A percentile compares a stretch with the other conserved stretches of the same genome.
These are phyloP conservation scores for Pristionchus maxplancki DNA, from an alignment of 2,888 invertebrate species.

Conservation along the genomic window DNA sequence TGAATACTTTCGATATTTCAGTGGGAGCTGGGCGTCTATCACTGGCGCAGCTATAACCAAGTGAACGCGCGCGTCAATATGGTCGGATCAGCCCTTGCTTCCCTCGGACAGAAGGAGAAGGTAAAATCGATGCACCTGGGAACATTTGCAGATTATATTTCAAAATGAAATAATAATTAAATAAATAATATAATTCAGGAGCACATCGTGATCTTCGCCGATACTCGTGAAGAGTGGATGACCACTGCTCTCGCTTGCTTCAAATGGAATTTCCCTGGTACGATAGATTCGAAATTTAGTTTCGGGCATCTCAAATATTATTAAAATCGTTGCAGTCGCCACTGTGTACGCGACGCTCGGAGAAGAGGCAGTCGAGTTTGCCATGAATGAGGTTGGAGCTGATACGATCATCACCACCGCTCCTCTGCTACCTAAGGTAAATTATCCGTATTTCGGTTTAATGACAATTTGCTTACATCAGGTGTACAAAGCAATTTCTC, in stretches of 20 bases:
- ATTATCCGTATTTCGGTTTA: no score
- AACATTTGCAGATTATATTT: conserved; percentile 77
- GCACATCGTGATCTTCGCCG: conserved; percentile 92
- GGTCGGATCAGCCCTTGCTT: conserved; percentile 81
- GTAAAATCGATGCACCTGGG: conserved; percentile 84
- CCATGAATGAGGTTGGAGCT: conserved; percentile 96
- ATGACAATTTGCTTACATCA: neutral
- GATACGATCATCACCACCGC: conserved; percentile 93
- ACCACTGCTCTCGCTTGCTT: conserved; percentile 95
- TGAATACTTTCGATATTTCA: conserved; percentile 54
- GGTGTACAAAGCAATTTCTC: conserved; percentile 69
- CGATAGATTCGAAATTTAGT: conserved; percentile 55
- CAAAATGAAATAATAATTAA: no score
- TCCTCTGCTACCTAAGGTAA: conserved; percentile 91
- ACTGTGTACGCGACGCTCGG: conserved; percentile 97
- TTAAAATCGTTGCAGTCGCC: conserved; percentile 88
- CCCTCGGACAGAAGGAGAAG: conserved; percentile 95
- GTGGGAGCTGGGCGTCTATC: conserved; percentile 74
- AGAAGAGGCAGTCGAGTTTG: conserved; percentile 95
- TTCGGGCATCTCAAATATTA: no score
- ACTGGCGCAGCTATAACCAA: conserved; percentile 67
- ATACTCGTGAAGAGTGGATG: conserved; percentile 98
- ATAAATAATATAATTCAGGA: no score
- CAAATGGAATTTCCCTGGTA: conserved; percentile 91
- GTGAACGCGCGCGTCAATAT: conserved; percentile 66